Evolutionary conservation across 1,140 invertebrate genomes (phyloP), one percentile per base, ranked within the genome.

Genomic region (Habropoda laboriosa): DNA sequence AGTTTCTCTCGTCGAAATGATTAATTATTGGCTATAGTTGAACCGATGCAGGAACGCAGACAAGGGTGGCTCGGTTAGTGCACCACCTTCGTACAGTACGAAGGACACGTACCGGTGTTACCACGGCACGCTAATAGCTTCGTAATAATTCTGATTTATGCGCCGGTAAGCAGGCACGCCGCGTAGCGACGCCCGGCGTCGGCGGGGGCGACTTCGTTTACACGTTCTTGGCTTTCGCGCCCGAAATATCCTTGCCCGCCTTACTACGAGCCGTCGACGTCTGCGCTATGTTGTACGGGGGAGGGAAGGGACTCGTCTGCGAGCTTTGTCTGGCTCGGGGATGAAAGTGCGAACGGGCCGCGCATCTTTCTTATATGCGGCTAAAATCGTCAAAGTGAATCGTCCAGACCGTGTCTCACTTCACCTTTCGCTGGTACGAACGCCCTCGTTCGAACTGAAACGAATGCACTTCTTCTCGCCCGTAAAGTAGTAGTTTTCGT

Each of bases 121-220:
- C 87, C 88, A 80, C 82, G 75, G 86, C 86, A 89, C 85, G 89
- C 87, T 92, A 91, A 91, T 92, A 90, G 87, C 87, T 90, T 85
- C 70, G 89, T 88, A 90, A 91, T 91, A 91, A 92, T 90, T 92
- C 88, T 90, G 89, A 90, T 91, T 91, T 90, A 90, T 91, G 88
- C 84, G 81, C 83, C 83, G 83, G 84, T 89, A 89, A 90, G 85
- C 88, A 87, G 86, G 74, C 85, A 72, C 83, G 80, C 75, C 83
- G 82, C 86, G 82, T 49, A 71, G 55, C 81, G 82, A 88, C 70
- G 60, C 58, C 32, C 71, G 70, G 55, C 76, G 42, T 67, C 79
- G 70, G 58, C 47, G 81, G 77, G 83, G 81, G 83, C 80, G 80
- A 84, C 76, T 86, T 85, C 84, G 88, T 88, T 89, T 84, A 83